phyloP scores from a whole-genome alignment of 53 echinoderm and acorn worm species.

The Apostichopus leukothele region DNA sequence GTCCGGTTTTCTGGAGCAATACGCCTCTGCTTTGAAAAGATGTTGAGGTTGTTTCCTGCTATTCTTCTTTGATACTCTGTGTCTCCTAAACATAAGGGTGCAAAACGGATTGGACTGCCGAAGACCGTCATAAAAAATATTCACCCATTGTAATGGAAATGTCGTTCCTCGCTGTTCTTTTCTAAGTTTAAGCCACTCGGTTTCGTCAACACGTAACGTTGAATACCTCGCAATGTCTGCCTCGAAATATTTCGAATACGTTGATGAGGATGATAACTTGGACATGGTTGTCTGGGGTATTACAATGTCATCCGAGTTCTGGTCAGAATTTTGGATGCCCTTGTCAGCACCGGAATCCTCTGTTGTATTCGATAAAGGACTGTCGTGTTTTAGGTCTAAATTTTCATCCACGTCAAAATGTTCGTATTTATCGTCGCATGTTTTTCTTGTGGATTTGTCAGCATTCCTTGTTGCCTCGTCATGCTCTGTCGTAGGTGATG shows the following conservation, averaged over 20 bases:
- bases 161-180: not conserved
- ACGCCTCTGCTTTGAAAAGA: not conserved
- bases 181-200: not conserved
- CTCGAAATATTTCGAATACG: not conserved
- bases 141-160: conserved; percentile 11
- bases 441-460: too few relatives aligned
- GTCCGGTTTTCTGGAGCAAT: not conserved
- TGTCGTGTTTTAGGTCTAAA: too few relatives aligned
- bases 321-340: too few relatives aligned
- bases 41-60: not conserved
- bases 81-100: conserved; percentile 14
- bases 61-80: not conserved
- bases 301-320: not conserved
- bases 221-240: not conserved
- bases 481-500: too few relatives aligned
- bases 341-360: too few relatives aligned
- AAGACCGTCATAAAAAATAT: not conserved
- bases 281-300: not conserved
- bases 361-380: too few relatives aligned
- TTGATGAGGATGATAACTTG: not conserved
- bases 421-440: not conserved
- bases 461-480: too few relatives aligned
- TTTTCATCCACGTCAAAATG: too few relatives aligned
- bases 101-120: not conserved
- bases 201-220: not conserved